Conservation (phyloP, 2,888 invertebrate genomes). For the Euproctis similis region DNA sequence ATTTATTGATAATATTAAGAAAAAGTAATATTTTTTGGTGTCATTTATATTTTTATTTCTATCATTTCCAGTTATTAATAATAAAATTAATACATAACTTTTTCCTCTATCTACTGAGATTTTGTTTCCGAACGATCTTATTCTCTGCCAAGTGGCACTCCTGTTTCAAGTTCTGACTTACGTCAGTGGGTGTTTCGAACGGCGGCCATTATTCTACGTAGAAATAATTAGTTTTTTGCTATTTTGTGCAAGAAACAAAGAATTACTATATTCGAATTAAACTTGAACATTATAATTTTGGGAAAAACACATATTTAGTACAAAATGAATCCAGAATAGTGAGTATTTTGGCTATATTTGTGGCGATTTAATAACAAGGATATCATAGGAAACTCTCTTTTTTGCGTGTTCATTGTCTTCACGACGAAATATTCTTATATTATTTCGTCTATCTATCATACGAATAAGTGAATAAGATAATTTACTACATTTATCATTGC, state of each 20-base stretch:
- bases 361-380: conserved; percentile 50
- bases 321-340: conserved; percentile 90
- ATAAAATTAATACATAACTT: too few species aligned
- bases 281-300: conserved; percentile 46
- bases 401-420: conserved; percentile 60
- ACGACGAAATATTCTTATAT: too few species aligned
- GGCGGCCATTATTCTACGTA: conserved; percentile 75
- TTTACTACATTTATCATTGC: too few species aligned
- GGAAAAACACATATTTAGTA: conserved; percentile 55
- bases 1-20: too few species aligned
- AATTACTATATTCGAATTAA: conserved; percentile 46
- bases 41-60: too few species aligned
- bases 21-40: too few species aligned
- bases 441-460: too few species aligned
- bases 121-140: conserved; percentile 47
- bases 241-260: conserved; percentile 66
- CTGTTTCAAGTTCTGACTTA: conserved; percentile 65
- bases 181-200: conserved; percentile 73
- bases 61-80: too few species aligned
- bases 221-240: conserved; percentile 61
- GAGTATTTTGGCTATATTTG: conserved; percentile 72
- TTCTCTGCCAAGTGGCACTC: conserved; percentile 73
- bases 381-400: conserved; percentile 48
- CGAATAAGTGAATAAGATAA: too few species aligned
- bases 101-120: too few species aligned